These are phyloP conservation scores for Pemphigus obesinymphae DNA, from an alignment of 1,140 invertebrate genomes.

Conservation along the genomic window DNA sequence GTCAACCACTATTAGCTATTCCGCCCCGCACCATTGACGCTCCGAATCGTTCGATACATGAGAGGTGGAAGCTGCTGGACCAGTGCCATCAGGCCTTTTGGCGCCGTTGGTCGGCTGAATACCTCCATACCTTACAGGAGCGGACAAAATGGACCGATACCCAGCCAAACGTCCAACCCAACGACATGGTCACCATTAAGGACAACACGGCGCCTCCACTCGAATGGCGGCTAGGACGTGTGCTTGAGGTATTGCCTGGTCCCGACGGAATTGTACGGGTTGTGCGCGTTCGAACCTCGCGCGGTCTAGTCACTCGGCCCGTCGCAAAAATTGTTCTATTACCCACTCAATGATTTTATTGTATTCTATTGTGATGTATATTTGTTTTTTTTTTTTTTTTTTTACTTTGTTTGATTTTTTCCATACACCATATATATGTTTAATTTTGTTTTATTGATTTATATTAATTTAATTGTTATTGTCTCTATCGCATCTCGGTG, in stretches of 20 bases:
- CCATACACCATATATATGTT: no score
- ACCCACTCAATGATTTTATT: neutral
- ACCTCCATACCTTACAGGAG: slow-evolving; percentile 21
- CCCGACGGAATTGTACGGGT: neutral
- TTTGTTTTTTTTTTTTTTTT: no score
- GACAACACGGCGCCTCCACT: neutral
- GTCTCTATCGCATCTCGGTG: no score
- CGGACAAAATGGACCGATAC: neutral
- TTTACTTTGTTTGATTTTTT: no score
- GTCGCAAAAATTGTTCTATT: neutral
- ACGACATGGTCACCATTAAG: neutral
- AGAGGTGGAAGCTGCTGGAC: slow-evolving; percentile 50
- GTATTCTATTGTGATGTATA: no score
- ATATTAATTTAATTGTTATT: no score
- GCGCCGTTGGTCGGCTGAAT: slow-evolving; percentile 38
- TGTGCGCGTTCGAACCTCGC: neutral
- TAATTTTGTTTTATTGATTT: no score
- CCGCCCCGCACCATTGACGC: neutral
- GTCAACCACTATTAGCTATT: slow-evolving; percentile 42
- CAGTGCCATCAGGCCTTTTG: slow-evolving; percentile 49
- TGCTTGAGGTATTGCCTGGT: neutral
- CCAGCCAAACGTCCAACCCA: neutral
- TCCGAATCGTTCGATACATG: neutral
- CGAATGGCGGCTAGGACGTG: neutral
- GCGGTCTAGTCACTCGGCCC: neutral